These are phyloP conservation scores for Sylvia borin DNA, from an alignment of 2,797 vertebrate genomes.

Conservation along the genomic window DNA sequence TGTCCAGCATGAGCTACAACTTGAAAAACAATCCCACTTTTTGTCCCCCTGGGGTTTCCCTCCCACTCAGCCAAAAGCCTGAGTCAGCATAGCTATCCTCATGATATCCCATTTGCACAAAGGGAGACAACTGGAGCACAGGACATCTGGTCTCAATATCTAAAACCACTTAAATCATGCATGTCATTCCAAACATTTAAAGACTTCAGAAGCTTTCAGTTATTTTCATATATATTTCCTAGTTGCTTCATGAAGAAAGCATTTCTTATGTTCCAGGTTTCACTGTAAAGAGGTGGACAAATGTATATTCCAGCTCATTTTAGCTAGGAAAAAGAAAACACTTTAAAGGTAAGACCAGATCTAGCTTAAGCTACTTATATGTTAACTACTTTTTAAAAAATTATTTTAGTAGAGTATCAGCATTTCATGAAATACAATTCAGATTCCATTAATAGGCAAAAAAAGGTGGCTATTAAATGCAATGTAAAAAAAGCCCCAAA, in stretches of 20 bases:
- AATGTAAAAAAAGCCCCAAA: not conserved
- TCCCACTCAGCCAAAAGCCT: not conserved
- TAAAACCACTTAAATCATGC: constrained; percentile 62
- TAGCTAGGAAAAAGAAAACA: not conserved
- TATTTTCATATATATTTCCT: constrained; percentile 34
- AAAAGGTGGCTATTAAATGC: not conserved
- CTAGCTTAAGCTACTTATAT: not conserved
- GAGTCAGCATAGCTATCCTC: constrained; percentile 45
- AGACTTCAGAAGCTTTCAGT: constrained; percentile 34
- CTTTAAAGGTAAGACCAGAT: not conserved
- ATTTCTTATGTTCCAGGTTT: not conserved
- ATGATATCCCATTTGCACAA: constrained; percentile 26
- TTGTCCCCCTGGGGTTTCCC: constrained; percentile 7
- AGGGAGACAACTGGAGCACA: not conserved
- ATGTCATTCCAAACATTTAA: constrained; percentile 63
- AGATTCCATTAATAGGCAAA: not conserved
- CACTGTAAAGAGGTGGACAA: not conserved
- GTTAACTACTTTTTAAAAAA: not conserved
- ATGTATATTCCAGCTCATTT: not conserved
- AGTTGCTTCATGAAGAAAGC: constrained; percentile 4
- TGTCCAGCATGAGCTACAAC: not conserved
- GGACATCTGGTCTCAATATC: constrained; percentile 66
- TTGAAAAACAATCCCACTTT: constrained; percentile 11
- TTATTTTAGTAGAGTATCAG: not conserved
- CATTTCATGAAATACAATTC: not conserved